Percentiles rank a stretch among this genome's conserved stretches.
phyloP scores from a whole-genome alignment of 2,113 vertebrate genomes.

The Camelus bactrianus region DNA sequence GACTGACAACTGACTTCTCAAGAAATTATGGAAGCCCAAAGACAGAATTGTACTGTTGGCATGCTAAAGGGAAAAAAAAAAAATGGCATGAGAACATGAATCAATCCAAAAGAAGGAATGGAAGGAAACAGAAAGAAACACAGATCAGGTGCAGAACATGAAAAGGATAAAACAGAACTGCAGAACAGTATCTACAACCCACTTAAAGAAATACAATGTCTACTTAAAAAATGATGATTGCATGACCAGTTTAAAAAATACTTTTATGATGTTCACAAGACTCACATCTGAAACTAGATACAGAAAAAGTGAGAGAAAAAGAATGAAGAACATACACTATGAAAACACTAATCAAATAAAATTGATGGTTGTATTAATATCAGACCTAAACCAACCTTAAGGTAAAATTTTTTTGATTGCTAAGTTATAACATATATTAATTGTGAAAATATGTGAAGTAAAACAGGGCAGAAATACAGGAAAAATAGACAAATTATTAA shows the following conservation, averaged over 20 bases:
- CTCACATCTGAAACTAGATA: background rate
- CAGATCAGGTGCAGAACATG: background rate
- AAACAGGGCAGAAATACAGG: background rate
- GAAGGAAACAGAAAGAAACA: background rate
- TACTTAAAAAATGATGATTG: background rate
- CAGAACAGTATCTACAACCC: background rate
- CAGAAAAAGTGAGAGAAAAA: background rate
- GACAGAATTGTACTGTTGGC: background rate
- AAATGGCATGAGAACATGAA: background rate
- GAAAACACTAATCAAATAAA: slow-evolving; percentile 1
- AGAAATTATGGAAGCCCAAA: background rate
- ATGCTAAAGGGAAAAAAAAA: background rate
- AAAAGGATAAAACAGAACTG: background rate
- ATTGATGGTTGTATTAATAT: background rate
- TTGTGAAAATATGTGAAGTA: background rate
- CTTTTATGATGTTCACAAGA: background rate
- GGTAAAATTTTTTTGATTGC: background rate
- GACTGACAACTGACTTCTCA: background rate
- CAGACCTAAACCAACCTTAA: background rate
- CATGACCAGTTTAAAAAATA: background rate
- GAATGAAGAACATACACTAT: background rate
- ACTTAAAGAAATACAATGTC: background rate
- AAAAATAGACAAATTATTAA: background rate
- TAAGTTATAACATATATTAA: background rate
- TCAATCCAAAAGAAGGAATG: background rate